Conservation (phyloP, 2,113 vertebrate species). For the Ictidomys tridecemlineatus region DNA sequence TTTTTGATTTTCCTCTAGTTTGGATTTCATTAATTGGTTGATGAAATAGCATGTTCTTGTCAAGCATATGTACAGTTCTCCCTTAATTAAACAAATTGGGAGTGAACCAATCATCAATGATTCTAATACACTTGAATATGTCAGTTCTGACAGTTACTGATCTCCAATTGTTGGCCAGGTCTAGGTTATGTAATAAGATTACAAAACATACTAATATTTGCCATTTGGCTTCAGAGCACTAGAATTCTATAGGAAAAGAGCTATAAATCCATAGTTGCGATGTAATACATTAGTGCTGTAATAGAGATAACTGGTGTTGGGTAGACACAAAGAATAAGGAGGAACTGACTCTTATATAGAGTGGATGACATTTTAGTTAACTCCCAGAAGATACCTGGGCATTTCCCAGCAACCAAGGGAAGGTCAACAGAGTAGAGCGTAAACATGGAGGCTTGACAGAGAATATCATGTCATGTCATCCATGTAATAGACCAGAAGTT, state of each 20-base stretch:
- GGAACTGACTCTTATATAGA: neutral
- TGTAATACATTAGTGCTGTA: neutral
- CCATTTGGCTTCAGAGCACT: neutral
- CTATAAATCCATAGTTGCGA: neutral
- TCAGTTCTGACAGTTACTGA: neutral
- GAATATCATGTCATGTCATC: no score
- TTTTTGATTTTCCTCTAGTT: constrained; percentile 34
- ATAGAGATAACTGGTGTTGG: neutral
- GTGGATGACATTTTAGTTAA: neutral
- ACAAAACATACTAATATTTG: neutral
- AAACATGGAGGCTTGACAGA: neutral
- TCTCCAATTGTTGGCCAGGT: neutral
- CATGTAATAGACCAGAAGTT: neutral
- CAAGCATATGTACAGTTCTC: neutral
- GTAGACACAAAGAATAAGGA: neutral
- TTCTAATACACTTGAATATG: neutral
- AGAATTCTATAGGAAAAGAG: neutral
- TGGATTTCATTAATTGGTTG: neutral
- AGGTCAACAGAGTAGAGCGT: neutral
- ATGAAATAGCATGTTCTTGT: neutral
- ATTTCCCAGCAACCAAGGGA: neutral
- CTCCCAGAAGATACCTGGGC: neutral
- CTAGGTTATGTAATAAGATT: neutral
- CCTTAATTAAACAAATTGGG: constrained; percentile 19
- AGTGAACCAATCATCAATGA: neutral